These are phyloP conservation scores for Hemistola chrysoprasaria DNA, from an alignment of 2,888 invertebrate species.

Conservation along the genomic window DNA sequence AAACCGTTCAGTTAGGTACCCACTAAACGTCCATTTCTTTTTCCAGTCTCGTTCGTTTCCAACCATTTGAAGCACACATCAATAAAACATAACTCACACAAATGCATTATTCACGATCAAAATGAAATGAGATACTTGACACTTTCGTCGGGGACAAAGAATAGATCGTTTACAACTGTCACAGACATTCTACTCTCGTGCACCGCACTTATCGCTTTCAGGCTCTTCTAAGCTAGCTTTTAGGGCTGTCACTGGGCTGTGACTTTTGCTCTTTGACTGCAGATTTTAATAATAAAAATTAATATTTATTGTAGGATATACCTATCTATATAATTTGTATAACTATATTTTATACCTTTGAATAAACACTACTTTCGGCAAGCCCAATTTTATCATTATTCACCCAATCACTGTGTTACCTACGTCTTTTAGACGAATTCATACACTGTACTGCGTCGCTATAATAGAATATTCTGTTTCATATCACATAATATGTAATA, in stretches of 20 bases:
- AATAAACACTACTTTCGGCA: conserved; percentile 9
- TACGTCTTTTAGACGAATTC: too few relatives aligned
- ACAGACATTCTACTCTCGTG: conserved; percentile 36
- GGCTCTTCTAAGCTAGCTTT: neutral
- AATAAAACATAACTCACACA: conserved; percentile 41
- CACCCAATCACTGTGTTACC: too few relatives aligned
- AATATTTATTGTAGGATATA: too few relatives aligned
- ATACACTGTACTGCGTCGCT: too few relatives aligned
- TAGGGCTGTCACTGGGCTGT: conserved; percentile 31
- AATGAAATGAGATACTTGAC: conserved; percentile 44
- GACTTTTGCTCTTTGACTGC: conserved; percentile 3
- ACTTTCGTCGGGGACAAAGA: conserved; percentile 40
- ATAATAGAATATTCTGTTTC: too few relatives aligned
- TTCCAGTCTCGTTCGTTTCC: conserved; percentile 3
- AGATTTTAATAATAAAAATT: too few relatives aligned
- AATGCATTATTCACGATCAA: conserved; percentile 49
- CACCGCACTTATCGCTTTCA: conserved; percentile 27
- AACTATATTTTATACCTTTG: too few relatives aligned
- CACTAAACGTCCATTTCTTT: neutral
- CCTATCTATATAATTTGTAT: too few relatives aligned
- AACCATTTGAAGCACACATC: conserved; percentile 32
- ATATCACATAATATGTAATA: too few relatives aligned
- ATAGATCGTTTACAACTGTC: conserved; percentile 46
- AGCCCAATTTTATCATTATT: too few relatives aligned
- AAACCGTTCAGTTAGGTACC: too few relatives aligned